Evolutionary conservation across 2,113 vertebrate species (phyloP).

Genomic region (Desmodus rotundus): DNA sequence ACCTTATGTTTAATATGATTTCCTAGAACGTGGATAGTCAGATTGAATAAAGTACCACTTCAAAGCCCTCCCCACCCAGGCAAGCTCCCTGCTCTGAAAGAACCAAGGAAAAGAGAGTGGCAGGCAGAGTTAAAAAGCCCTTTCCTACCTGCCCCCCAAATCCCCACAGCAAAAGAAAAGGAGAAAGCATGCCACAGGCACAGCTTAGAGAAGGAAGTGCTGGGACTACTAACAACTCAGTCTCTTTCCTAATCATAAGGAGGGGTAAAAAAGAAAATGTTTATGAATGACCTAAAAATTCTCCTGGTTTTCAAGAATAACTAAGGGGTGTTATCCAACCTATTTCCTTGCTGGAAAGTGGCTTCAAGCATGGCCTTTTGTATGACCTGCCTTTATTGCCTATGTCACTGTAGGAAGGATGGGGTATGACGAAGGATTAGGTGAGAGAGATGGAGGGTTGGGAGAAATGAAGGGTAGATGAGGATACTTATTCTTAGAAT

Average conservation of each 20-base stretch:
- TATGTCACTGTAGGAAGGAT: background rate
- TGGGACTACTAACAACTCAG: background rate
- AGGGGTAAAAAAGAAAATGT: background rate
- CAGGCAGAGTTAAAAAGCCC: background rate
- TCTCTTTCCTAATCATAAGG: background rate
- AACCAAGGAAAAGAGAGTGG: background rate
- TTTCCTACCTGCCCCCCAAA: background rate
- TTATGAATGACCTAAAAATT: background rate
- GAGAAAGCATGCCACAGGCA: background rate
- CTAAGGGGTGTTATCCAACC: background rate
- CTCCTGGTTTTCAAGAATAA: background rate
- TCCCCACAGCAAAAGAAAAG: background rate
- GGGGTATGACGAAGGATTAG: background rate
- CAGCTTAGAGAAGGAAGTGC: background rate
- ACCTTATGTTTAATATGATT: constrained; percentile 66
- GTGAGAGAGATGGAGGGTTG: background rate
- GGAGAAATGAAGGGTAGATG: background rate
- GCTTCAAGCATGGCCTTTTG: background rate
- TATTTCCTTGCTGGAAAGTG: background rate
- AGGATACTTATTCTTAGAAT: background rate
- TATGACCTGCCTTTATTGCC: background rate
- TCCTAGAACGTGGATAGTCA: constrained; percentile 15
- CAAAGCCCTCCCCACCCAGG: background rate
- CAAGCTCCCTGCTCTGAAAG: background rate
- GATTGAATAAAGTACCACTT: background rate